Conservation (phyloP, 2,797 vertebrate species). For the Anisognathus igniventris region DNA sequence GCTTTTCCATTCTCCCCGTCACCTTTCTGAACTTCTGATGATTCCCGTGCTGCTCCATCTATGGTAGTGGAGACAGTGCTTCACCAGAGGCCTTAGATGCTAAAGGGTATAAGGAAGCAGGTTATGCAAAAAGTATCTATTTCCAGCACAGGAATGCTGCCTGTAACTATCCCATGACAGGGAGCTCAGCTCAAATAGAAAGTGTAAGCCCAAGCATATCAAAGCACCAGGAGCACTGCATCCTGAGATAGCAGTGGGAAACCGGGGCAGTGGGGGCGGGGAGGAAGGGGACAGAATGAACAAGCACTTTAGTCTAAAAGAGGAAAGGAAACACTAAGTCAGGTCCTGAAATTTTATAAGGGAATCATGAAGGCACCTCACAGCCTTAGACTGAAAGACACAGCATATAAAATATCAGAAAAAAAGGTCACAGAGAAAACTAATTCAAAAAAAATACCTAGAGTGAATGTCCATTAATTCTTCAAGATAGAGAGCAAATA, state of each 20-base stretch:
- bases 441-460: not conserved
- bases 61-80: not conserved
- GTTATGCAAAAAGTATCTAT: slow-evolving; percentile 60
- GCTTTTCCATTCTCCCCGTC: not conserved
- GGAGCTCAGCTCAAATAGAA: slow-evolving; percentile 51
- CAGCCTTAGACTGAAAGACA: not conserved
- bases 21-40: not conserved
- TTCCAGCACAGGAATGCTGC: slow-evolving; percentile 47
- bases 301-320: not conserved
- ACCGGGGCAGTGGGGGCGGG: not conserved
- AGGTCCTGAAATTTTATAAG: not conserved
- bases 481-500: not conserved
- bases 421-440: not conserved
- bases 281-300: not conserved
- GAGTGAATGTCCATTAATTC: not conserved
- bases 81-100: slow-evolving; percentile 16
- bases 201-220: slow-evolving; percentile 22
- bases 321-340: not conserved
- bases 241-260: slow-evolving; percentile 8
- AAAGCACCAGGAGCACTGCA: slow-evolving; percentile 9
- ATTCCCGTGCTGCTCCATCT: not conserved
- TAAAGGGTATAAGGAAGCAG: slow-evolving; percentile 38
- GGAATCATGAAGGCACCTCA: not conserved
- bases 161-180: slow-evolving; percentile 61
- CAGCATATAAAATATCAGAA: not conserved